These are phyloP conservation scores for Lagria hirta DNA, from an alignment of 2,888 invertebrate species.

Conservation along the genomic window DNA sequence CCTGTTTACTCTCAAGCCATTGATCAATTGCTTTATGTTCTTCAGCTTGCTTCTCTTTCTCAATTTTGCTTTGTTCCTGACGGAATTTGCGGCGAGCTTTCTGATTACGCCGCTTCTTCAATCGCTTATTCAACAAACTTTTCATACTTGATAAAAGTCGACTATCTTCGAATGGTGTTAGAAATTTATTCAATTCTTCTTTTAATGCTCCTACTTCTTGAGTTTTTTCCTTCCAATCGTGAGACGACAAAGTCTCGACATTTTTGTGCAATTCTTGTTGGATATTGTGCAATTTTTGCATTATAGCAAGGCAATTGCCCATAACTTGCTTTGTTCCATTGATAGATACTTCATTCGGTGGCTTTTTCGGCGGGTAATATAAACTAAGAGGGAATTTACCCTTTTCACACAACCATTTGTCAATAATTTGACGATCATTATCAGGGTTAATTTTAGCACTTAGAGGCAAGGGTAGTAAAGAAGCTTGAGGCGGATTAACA, in stretches of 20 bases:
- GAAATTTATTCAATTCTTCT: conserved; percentile 52
- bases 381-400: conserved; percentile 42
- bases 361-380: conserved; percentile 3
- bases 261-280: conserved; percentile 55
- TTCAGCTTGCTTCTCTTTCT: conserved; percentile 54
- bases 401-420: conserved; percentile 48
- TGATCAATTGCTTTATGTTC: conserved; percentile 65
- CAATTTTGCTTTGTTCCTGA: conserved; percentile 49
- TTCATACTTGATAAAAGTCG: conserved; percentile 53
- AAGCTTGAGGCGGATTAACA: too few species aligned
- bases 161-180: conserved; percentile 53
- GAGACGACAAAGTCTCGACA: conserved; percentile 54
- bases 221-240: conserved; percentile 60
- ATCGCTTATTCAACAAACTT: conserved; percentile 55
- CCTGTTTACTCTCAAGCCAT: conserved; percentile 66
- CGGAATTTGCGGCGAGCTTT: conserved; percentile 58
- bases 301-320: conserved; percentile 44
- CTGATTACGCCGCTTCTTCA: conserved; percentile 54
- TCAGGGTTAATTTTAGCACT: conserved; percentile 2
- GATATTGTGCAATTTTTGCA: conserved; percentile 49
- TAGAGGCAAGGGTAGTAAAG: conserved; percentile 1
- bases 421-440: conserved; percentile 16
- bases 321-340: conserved; percentile 47
- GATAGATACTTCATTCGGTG: conserved; percentile 40
- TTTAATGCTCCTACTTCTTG: conserved; percentile 57